phyloP scores from a whole-genome alignment of 2,888 invertebrate genomes.

The Thelaira solivaga region DNA sequence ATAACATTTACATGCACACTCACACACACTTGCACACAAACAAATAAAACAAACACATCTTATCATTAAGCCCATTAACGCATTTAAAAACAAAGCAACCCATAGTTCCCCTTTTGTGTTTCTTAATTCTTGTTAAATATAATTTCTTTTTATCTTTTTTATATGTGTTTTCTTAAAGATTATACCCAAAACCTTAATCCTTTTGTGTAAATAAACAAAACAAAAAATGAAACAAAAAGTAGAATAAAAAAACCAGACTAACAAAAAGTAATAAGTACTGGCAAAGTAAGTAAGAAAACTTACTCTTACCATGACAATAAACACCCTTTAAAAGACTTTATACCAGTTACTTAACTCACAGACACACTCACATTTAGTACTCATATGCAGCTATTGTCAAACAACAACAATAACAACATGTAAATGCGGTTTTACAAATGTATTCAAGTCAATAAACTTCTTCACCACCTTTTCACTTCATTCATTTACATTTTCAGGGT shows the following conservation, averaged over 20 bases:
- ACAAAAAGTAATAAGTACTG: neutral
- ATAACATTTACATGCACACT: too few species aligned
- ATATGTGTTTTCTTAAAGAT: constrained; percentile 29
- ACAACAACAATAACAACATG: constrained; percentile 44
- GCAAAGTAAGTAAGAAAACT: neutral
- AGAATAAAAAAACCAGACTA: neutral
- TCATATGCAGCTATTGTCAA: neutral
- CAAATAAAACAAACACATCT: constrained; percentile 33
- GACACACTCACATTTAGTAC: neutral
- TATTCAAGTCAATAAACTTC: constrained; percentile 62
- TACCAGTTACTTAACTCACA: neutral
- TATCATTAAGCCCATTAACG: constrained; percentile 57
- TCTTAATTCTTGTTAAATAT: neutral
- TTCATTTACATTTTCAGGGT: constrained; percentile 19
- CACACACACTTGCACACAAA: too few species aligned
- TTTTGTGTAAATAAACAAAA: neutral
- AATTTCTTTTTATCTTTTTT: constrained; percentile 25
- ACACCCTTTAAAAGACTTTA: constrained; percentile 38
- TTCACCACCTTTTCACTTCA: constrained; percentile 56
- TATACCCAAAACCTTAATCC: constrained; percentile 41
- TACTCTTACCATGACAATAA: constrained; percentile 48
- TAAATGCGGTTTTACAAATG: constrained; percentile 49
- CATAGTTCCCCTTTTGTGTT: neutral
- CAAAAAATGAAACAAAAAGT: neutral
- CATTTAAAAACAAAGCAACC: constrained; percentile 30